These are phyloP conservation scores for Sebastes minor DNA, from an alignment of 2,797 vertebrate genomes.

Conservation along the genomic window DNA sequence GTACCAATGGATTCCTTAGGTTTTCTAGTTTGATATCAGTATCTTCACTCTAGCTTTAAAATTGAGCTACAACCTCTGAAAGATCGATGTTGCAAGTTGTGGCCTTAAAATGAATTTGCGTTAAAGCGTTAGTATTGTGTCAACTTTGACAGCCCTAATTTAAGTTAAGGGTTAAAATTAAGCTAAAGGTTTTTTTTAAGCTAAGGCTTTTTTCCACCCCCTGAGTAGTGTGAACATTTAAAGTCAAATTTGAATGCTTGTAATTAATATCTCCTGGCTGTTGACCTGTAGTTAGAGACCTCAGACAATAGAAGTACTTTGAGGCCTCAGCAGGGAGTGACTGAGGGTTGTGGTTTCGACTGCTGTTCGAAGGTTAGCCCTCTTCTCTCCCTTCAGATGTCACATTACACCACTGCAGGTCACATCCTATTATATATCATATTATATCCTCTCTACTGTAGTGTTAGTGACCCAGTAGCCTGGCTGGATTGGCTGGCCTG, in stretches of 20 bases:
- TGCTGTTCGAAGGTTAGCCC: neutral
- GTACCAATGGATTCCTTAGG: too few relatives aligned
- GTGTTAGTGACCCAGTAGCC: slow-evolving; percentile 27
- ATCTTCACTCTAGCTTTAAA: too few relatives aligned
- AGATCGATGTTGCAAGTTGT: too few relatives aligned
- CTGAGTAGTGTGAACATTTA: neutral
- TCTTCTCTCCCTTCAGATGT: neutral
- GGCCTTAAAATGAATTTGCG: too few relatives aligned
- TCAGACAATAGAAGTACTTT: neutral
- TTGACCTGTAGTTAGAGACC: neutral
- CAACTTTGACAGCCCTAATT: too few relatives aligned
- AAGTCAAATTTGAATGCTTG: neutral
- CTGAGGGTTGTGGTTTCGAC: neutral
- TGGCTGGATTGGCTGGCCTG: neutral
- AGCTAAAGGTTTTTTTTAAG: too few relatives aligned
- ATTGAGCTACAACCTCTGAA: too few relatives aligned
- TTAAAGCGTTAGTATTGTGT: too few relatives aligned
- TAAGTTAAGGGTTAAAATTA: too few relatives aligned
- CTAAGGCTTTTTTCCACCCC: neutral
- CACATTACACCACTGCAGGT: slow-evolving; percentile 9
- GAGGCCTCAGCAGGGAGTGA: neutral
- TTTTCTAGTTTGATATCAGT: too few relatives aligned
- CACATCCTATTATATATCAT: slow-evolving; percentile 1
- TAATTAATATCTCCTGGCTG: neutral
- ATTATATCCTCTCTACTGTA: neutral